Evolutionary conservation across 2,888 invertebrate genomes (phyloP).

Genomic region (Scaptomyza cyrtandrae): DNA sequence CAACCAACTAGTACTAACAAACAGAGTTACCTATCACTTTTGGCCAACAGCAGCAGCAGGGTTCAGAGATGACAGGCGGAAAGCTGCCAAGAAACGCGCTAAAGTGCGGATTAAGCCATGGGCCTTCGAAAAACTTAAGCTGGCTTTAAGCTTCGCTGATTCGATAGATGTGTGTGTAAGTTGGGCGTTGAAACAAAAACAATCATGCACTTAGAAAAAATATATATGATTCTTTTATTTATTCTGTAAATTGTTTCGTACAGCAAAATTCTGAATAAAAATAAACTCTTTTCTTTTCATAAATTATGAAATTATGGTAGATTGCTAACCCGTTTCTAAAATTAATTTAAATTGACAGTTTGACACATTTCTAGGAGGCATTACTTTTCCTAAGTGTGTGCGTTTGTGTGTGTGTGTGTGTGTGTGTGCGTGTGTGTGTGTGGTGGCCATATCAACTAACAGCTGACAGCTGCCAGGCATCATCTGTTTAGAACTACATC

Average conservation of each 20-base stretch:
- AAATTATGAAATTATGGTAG: too few species aligned
- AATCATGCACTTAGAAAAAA: background rate
- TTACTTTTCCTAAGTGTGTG: slow-evolving; percentile 1
- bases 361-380: background rate
- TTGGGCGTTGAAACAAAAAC: background rate
- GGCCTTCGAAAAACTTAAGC: slow-evolving; percentile 39
- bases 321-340: too few species aligned
- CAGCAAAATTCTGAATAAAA: too few species aligned
- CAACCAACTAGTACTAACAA: background rate
- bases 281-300: too few species aligned
- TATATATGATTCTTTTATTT: too few species aligned
- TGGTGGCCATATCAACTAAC: background rate
- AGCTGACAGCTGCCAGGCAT: slow-evolving; percentile 6
- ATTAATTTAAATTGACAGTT: too few species aligned
- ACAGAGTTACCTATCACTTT: slow-evolving; percentile 1
- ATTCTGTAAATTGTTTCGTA: too few species aligned
- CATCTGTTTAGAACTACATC: slow-evolving; percentile 17
- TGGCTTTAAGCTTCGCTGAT: slow-evolving; percentile 70
- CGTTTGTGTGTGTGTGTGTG: background rate
- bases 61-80: slow-evolving; percentile 1
- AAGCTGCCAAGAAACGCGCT: slow-evolving; percentile 74
- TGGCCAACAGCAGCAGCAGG: background rate
- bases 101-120: slow-evolving; percentile 71
- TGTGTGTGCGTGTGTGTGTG: background rate
- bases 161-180: slow-evolving; percentile 24